These are phyloP conservation scores for Emydura subglobosa DNA, from an alignment of 2,113 vertebrate genomes.

Conservation along the genomic window DNA sequence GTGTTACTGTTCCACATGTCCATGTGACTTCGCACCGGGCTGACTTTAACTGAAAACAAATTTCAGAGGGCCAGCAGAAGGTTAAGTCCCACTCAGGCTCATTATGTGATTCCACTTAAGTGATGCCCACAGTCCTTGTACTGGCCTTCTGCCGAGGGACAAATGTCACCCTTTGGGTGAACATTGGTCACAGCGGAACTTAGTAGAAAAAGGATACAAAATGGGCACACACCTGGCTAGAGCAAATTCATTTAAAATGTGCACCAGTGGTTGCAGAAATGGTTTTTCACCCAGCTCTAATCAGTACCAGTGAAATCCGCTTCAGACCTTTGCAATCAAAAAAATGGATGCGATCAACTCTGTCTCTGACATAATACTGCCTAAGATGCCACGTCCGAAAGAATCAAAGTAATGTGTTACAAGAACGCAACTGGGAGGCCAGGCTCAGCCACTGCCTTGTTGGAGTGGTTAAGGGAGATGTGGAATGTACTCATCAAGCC, in stretches of 20 bases:
- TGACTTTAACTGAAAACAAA: background rate
- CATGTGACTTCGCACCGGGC: background rate
- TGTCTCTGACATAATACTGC: slow-evolving; percentile 57
- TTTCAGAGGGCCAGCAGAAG: background rate
- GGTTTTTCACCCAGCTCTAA: background rate
- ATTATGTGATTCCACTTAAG: background rate
- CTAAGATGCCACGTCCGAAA: slow-evolving; percentile 58
- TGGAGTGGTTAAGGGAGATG: slow-evolving; percentile 49
- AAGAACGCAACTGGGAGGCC: slow-evolving; percentile 45
- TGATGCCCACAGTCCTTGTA: background rate
- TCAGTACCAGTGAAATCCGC: slow-evolving; percentile 39
- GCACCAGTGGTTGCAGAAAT: slow-evolving; percentile 14
- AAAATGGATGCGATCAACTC: slow-evolving; percentile 49
- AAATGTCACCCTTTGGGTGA: background rate
- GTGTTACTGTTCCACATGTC: background rate
- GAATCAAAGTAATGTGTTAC: slow-evolving; percentile 53
- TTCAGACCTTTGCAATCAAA: slow-evolving; percentile 52
- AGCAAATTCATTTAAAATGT: background rate
- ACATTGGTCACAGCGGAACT: background rate
- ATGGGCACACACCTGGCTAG: background rate
- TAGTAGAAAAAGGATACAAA: background rate
- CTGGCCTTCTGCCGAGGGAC: fast-evolving
- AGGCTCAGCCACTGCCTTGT: slow-evolving; percentile 48
- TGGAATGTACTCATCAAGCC: slow-evolving; percentile 49
- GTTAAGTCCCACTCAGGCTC: background rate